phyloP scores from a whole-genome alignment of 2,113 vertebrate genomes.

The Microtus montanus region DNA sequence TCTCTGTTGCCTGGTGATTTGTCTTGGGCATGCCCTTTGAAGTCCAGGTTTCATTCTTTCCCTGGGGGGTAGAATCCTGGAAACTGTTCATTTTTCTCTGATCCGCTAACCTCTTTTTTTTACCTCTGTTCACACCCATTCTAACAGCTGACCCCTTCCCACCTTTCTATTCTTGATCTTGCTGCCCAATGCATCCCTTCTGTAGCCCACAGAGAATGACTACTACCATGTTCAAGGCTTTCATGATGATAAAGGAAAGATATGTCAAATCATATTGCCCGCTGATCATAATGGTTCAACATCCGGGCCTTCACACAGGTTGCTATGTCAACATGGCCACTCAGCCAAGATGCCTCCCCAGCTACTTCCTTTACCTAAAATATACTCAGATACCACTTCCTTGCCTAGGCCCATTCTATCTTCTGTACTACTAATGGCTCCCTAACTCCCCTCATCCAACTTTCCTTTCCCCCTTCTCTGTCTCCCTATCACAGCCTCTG shows the following conservation, averaged over 20 bases:
- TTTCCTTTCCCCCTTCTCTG: neutral
- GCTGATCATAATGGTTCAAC: neutral
- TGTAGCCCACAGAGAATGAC: neutral
- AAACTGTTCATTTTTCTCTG: neutral
- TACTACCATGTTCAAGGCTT: neutral
- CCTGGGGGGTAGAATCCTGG: conserved; percentile 26
- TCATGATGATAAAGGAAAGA: neutral
- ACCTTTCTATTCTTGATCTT: neutral
- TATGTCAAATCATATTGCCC: neutral
- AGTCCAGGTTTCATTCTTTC: conserved; percentile 32
- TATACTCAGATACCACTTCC: neutral
- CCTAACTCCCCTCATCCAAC: too few species aligned
- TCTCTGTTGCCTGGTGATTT: neutral
- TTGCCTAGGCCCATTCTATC: neutral
- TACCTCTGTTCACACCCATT: neutral
- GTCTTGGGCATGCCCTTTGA: conserved; percentile 12
- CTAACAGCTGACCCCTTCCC: neutral
- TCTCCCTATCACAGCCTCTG: too few species aligned
- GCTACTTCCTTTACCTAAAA: neutral
- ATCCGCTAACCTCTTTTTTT: neutral
- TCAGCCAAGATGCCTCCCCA: neutral
- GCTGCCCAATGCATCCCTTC: neutral
- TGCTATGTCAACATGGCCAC: neutral
- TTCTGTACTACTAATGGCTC: neutral
- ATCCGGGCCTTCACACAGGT: neutral